Evolutionary conservation across 2,888 invertebrate species (phyloP).

Genomic region (Chymomyza procnemis): DNA sequence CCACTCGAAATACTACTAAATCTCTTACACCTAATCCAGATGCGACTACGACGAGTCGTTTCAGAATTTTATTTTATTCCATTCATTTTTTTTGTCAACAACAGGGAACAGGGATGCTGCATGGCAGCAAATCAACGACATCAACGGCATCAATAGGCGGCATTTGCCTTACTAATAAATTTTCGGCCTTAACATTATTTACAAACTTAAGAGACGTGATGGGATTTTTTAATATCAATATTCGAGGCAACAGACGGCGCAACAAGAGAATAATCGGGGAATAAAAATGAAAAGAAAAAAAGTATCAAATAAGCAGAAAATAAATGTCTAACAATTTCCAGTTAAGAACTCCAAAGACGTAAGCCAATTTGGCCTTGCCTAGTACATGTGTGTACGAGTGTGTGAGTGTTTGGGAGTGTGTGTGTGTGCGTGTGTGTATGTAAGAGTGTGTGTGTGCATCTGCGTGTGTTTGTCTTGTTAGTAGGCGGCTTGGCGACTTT

Average conservation of each 20-base stretch:
- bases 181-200: slow-evolving; percentile 70
- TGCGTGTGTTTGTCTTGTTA: slow-evolving; percentile 10
- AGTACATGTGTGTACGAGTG: slow-evolving; percentile 12
- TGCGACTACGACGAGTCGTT: slow-evolving; percentile 2
- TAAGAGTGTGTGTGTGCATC: slow-evolving; percentile 8
- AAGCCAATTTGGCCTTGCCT: slow-evolving; percentile 51
- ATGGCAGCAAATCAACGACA: background rate
- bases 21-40: slow-evolving; percentile 58
- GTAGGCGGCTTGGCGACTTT: slow-evolving; percentile 43
- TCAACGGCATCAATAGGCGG: slow-evolving; percentile 12
- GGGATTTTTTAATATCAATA: slow-evolving; percentile 73
- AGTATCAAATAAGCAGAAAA: slow-evolving; percentile 67
- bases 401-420: slow-evolving; percentile 3
- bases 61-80: no score
- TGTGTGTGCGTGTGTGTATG: slow-evolving; percentile 13
- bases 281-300: slow-evolving; percentile 28
- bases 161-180: slow-evolving; percentile 53
- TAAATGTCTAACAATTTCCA: slow-evolving; percentile 65
- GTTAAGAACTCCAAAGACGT: slow-evolving; percentile 52
- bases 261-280: slow-evolving; percentile 12
- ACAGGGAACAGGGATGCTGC: background rate
- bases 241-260: slow-evolving; percentile 30
- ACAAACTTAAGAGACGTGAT: slow-evolving; percentile 73
- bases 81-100: background rate
- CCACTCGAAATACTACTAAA: slow-evolving; percentile 24